phyloP scores from a whole-genome alignment of 2,113 vertebrate species.

The Pimephales promelas region DNA sequence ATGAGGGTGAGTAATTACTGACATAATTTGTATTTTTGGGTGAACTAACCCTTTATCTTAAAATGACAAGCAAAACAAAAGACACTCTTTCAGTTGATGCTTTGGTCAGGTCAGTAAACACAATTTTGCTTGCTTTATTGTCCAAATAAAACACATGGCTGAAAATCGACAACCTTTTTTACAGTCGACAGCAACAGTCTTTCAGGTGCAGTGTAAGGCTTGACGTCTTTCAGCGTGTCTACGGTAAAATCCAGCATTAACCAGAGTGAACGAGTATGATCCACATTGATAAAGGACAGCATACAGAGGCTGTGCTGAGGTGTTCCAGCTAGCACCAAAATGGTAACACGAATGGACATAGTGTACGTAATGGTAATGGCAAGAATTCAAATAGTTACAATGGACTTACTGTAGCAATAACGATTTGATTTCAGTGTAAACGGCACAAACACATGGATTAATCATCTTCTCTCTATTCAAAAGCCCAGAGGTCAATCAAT shows the following conservation, averaged over 20 bases:
- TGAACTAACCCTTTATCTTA: not conserved
- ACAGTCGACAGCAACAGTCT: conserved; percentile 74
- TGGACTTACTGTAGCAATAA: conserved; percentile 27
- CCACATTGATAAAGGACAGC: conserved; percentile 47
- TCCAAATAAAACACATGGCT: conserved; percentile 69
- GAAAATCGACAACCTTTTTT: conserved; percentile 59
- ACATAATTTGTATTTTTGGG: not conserved
- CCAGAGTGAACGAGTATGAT: conserved; percentile 55
- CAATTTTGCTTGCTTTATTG: conserved; percentile 71
- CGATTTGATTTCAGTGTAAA: conserved; percentile 24
- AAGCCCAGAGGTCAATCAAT: not conserved
- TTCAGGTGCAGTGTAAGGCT: conserved; percentile 76
- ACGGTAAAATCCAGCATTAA: conserved; percentile 67
- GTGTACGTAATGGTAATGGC: conserved; percentile 42
- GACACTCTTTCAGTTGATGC: conserved; percentile 18
- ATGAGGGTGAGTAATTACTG: too few species aligned
- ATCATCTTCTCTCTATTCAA: conserved; percentile 9
- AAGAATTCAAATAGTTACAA: conserved; percentile 25
- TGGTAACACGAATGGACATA: conserved; percentile 52
- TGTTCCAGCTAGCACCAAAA: conserved; percentile 72
- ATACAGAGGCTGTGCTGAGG: conserved; percentile 58
- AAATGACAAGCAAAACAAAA: conserved; percentile 32
- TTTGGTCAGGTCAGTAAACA: conserved; percentile 69
- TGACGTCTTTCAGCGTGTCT: conserved; percentile 67
- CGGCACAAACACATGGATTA: not conserved